These are phyloP conservation scores for Poeciliopsis occidentalis DNA, from an alignment of 2,113 vertebrate species.

Conservation along the genomic window DNA sequence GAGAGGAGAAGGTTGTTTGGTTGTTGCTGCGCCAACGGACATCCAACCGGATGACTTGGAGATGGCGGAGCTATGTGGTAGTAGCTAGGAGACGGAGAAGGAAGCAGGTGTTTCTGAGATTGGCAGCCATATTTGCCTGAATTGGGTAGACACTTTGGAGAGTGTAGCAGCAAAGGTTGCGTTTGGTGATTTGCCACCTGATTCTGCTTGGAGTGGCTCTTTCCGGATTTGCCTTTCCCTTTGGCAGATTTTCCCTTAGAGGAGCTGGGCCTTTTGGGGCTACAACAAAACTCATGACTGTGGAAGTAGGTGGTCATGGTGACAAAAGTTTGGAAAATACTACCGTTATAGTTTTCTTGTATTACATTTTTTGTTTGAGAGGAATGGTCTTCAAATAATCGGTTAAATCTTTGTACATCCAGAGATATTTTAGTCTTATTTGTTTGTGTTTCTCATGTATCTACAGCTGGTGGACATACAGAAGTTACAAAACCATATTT, in stretches of 20 bases:
- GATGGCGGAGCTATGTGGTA: conserved; percentile 68
- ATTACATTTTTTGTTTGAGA: conserved; percentile 20
- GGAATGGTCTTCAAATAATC: conserved; percentile 39
- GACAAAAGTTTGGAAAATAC: not conserved
- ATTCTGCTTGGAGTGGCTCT: conserved; percentile 57
- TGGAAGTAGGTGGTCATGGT: conserved; percentile 80
- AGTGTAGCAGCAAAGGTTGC: conserved; percentile 52
- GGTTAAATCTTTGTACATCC: conserved; percentile 12
- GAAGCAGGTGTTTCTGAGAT: conserved; percentile 55
- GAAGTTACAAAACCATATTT: conserved; percentile 1
- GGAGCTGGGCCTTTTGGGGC: conserved; percentile 70
- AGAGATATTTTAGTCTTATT: not conserved
- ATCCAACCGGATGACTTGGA: conserved; percentile 48
- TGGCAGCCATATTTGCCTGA: conserved; percentile 44
- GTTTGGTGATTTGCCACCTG: conserved; percentile 56
- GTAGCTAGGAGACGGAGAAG: conserved; percentile 72
- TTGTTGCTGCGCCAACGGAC: conserved; percentile 41
- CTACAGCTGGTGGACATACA: conserved; percentile 15
- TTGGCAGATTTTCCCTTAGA: conserved; percentile 60
- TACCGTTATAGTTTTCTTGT: conserved; percentile 9
- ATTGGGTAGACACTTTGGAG: conserved; percentile 41
- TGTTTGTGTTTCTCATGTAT: not conserved
- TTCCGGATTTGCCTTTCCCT: conserved; percentile 63
- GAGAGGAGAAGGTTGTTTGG: conserved; percentile 48
- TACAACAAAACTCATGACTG: conserved; percentile 78